A percentile compares a stretch with the other conserved stretches of the same genome.
Conservation (phyloP, 2,888 invertebrate genomes). For the Psylliodes chrysocephalus region DNA sequence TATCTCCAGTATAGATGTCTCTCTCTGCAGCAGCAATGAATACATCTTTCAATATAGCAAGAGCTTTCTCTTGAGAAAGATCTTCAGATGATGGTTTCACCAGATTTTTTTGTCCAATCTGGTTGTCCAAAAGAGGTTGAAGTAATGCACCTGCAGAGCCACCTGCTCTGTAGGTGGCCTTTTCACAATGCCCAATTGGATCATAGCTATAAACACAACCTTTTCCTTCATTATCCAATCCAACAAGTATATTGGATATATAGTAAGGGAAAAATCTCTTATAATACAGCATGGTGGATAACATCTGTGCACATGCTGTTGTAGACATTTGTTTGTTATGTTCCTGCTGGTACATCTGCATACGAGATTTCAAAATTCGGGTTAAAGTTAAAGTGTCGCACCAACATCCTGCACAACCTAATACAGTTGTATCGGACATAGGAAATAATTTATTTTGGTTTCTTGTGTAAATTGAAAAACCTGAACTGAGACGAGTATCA, state of each 20-base stretch:
- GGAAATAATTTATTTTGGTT: constrained; percentile 89
- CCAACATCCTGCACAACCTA: constrained; percentile 98
- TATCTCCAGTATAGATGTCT: constrained; percentile 97
- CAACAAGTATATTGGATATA: constrained; percentile 93
- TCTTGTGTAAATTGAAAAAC: constrained; percentile 90
- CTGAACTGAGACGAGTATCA: constrained; percentile 92
- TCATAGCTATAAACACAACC: constrained; percentile 97
- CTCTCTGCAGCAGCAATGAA: constrained; percentile 98
- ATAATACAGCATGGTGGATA: constrained; percentile 95
- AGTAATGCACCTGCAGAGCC: constrained; percentile 91
- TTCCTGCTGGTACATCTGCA: constrained; percentile 95
- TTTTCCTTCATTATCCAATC: constrained; percentile 91
- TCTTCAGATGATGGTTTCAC: constrained; percentile 73
- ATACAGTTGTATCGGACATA: constrained; percentile 82
- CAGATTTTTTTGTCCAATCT: constrained; percentile 92
- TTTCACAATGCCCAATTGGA: constrained; percentile 95
- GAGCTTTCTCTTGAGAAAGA: constrained; percentile 82
- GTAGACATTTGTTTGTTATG: constrained; percentile 94
- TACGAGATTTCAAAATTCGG: constrained; percentile 81
- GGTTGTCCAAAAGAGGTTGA: constrained; percentile 96
- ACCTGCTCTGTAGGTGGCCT: constrained; percentile 84
- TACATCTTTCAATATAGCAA: constrained; percentile 90
- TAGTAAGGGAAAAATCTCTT: constrained; percentile 99
- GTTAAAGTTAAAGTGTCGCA: constrained; percentile 95
- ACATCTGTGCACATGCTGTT: constrained; percentile 93